Percentiles rank a stretch among this genome's conserved stretches.
These are phyloP conservation scores for Agrilus cyanescens DNA, from an alignment of 2,888 invertebrate species.

Conservation along the genomic window DNA sequence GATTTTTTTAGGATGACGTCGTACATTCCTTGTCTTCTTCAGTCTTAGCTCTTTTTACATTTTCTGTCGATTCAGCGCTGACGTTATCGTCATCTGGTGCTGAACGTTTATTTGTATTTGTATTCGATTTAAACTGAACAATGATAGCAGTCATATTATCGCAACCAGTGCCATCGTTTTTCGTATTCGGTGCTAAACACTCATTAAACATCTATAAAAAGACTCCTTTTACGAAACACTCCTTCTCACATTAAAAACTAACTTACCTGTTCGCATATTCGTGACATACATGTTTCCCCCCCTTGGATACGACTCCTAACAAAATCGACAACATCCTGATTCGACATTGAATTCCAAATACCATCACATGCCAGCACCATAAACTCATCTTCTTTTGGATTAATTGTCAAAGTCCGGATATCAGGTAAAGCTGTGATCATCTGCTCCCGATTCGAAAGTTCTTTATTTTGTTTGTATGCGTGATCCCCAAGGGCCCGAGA, in stretches of 20 bases:
- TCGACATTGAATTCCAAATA: slow-evolving; percentile 94
- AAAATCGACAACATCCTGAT: slow-evolving; percentile 90
- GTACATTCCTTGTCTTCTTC: too few relatives aligned
- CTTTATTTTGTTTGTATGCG: slow-evolving; percentile 80
- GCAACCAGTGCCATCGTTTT: slow-evolving; percentile 91
- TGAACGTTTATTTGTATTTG: too few relatives aligned
- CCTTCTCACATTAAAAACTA: not conserved
- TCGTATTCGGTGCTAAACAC: slow-evolving; percentile 85
- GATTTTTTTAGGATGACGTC: too few relatives aligned
- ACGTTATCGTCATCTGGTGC: too few relatives aligned
- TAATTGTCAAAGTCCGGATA: slow-evolving; percentile 63
- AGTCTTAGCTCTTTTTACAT: too few relatives aligned
- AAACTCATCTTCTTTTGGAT: slow-evolving; percentile 74
- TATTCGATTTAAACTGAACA: slow-evolving; percentile 55
- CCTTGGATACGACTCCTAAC: slow-evolving; percentile 58
- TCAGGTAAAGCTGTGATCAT: slow-evolving; percentile 97
- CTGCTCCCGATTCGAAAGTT: slow-evolving; percentile 73
- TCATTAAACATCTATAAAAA: slow-evolving; percentile 77
- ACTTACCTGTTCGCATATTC: slow-evolving; percentile 87
- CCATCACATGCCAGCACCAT: slow-evolving; percentile 93
- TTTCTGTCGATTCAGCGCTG: too few relatives aligned
- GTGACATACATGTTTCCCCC: slow-evolving; percentile 58
- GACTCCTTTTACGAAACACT: not conserved
- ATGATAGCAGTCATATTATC: slow-evolving; percentile 99
- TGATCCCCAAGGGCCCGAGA: slow-evolving; percentile 96